Evolutionary conservation across 1,140 invertebrate species (phyloP), one percentile per base, ranked within the genome.

Genomic region (Octopus sinensis): DNA sequence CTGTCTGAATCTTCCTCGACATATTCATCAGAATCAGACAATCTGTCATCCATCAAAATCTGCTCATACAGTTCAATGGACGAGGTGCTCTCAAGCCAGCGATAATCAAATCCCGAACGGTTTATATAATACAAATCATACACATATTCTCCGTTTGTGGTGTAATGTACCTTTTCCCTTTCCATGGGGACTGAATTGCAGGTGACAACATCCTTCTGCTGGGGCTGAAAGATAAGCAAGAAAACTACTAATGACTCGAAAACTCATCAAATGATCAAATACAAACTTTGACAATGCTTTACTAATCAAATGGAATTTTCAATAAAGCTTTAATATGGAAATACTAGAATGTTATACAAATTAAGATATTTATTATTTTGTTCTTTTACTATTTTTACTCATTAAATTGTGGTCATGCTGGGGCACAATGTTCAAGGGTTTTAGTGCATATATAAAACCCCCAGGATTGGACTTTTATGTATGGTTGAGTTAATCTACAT

Each of bases 61-160:
- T 88, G 85, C 13, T 81, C 79, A 12, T 84, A 77, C 3, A 86
- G 85, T 80, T 89, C 84, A 13, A 90, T 83, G 4, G 84, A 85
- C 54, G 89, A 80, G 13, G 86, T 83, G 62, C 85, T 85, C 82
- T 90, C 87, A 30, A 88, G 82, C 13, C 84, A 54, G 79, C 83
- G 76, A 73, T 89, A 86, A 80, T 89, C 85, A 79, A 88, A 86
- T 12, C 85, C 82, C n/a, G 82, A 54, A 51, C 82, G 86, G 82
- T 89, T 89, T 12, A 87, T 86, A 82, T 88, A 90, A 75, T 90
- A 90, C 4, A 90, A 81, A 82, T 90, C 89, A 81, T 90, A 90
- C 4, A 90, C 89, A 82, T 84, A 90, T 30, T 87, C 83, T 9
- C 86, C 84, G 17, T 84, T 81, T 30, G 53, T 30, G 9, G 76